Base-by-base conservation (phyloP, 2,113 vertebrate species). In the Ophiodon elongatus region DNA sequence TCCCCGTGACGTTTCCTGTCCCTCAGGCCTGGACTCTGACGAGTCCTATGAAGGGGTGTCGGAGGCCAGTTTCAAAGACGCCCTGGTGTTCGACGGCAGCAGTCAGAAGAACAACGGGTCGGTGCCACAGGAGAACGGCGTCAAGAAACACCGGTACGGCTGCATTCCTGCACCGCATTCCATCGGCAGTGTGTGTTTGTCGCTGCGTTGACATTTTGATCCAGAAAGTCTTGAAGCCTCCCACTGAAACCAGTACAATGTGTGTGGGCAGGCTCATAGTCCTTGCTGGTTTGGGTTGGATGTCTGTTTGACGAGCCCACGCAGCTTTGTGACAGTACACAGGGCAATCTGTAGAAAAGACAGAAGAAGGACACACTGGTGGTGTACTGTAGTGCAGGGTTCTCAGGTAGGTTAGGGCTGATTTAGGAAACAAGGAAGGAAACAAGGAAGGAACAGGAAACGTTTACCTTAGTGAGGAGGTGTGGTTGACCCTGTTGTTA, bases 11-110 rank as follows among this genome's bases (percentile, higher is more conserved):
- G 14, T 50, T 52, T 74, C 9, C 41, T 79, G 4, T 39, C 27
- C 35, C 45, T 0, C 94, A 99, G 98, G 98, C 97, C 96, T 98
- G 89, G 98, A 99, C 86, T 98, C 98, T 0, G 97, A 99, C 65
- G 97, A 97, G 94, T 99, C 98, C 37, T 96, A 95, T 0, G 98
- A 97, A 90, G 97, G 97, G 25, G 95, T 96, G 82, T 96, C 97
- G 7, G 98, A 98, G 93, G 94, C 96, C 54, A 96, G 95, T 88
- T 97, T 95, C 85, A 97, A 97, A 92, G 95, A 96, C 50, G 96
- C 96, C 62, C 88, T 95, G 79, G 95, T 95, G 45, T 93, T 89
- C 85, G 95, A 93, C 65, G 87, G 93, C 25, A 93, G 89, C 25
- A 94, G 85, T 50, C 96, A 94, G 88, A 96, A 94, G 25, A 96